Percentiles rank a stretch among this genome's conserved stretches.
phyloP scores from a whole-genome alignment of 2,113 vertebrate genomes.

The Vicugna pacos region DNA sequence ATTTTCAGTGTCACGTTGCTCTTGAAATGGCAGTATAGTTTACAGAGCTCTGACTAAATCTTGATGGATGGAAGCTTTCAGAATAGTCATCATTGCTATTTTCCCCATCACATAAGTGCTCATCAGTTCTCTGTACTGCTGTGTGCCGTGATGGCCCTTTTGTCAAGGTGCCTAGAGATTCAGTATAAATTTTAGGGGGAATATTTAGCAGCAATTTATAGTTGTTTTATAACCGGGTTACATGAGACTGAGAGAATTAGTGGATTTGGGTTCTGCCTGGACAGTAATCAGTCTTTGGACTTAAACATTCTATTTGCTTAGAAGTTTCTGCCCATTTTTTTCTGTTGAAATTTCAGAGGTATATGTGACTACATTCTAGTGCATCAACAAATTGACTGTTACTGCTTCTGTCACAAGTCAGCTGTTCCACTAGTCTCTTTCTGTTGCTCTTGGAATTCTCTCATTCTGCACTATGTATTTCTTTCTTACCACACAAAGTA shows the following conservation, averaged over 20 bases:
- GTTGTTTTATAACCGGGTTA: slow-evolving; percentile 13
- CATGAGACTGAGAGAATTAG: background rate
- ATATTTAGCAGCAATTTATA: background rate
- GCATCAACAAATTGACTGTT: background rate
- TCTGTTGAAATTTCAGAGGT: background rate
- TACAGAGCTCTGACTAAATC: background rate
- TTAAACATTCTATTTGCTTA: background rate
- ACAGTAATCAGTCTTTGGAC: background rate
- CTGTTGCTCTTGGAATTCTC: background rate
- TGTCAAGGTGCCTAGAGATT: slow-evolving; percentile 1
- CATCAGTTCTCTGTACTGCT: background rate
- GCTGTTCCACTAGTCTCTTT: background rate
- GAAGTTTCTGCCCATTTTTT: background rate
- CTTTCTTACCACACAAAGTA: background rate
- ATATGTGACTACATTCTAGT: background rate
- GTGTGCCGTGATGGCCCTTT: background rate
- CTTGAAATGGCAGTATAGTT: background rate
- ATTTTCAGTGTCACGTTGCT: background rate
- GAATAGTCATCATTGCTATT: background rate
- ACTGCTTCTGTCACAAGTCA: background rate
- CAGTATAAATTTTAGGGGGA: slow-evolving; percentile 40
- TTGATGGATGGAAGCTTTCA: background rate
- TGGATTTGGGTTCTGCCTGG: background rate
- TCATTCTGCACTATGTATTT: background rate
- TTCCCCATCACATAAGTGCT: background rate